Evolutionary conservation across 2,888 invertebrate genomes (phyloP).

Genomic region (Leucoptera coffeella): DNA sequence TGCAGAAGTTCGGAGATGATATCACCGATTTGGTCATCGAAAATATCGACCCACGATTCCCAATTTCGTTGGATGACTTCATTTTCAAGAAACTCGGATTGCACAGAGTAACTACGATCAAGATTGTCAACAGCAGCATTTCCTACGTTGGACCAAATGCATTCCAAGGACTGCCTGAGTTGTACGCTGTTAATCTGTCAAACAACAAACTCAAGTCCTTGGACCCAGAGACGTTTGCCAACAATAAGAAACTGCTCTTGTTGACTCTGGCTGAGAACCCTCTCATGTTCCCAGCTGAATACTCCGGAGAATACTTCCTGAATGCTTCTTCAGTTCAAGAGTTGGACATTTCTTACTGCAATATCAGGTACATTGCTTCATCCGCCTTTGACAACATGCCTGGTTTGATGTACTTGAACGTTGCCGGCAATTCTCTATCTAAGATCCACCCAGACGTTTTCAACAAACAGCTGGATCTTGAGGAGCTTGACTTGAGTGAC

Average conservation of each 20-base stretch:
- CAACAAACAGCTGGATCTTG: slow-evolving; percentile 56
- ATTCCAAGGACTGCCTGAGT: slow-evolving; percentile 60
- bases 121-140: slow-evolving; percentile 65
- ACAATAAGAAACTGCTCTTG: slow-evolving; percentile 58
- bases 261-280: slow-evolving; percentile 64
- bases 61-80: slow-evolving; percentile 53
- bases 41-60: slow-evolving; percentile 52
- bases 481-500: slow-evolving; percentile 67
- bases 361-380: slow-evolving; percentile 57
- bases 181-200: slow-evolving; percentile 64
- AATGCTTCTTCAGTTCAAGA: slow-evolving; percentile 62
- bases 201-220: slow-evolving; percentile 61
- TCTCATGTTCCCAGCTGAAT: slow-evolving; percentile 37
- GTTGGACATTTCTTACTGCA: slow-evolving; percentile 65
- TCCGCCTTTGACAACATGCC: slow-evolving; percentile 59
- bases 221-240: slow-evolving; percentile 64
- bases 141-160: slow-evolving; percentile 60
- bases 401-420: slow-evolving; percentile 60
- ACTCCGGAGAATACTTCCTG: slow-evolving; percentile 41
- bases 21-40: slow-evolving; percentile 63
- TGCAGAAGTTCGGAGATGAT: slow-evolving; percentile 60
- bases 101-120: slow-evolving; percentile 59
- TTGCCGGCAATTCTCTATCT: slow-evolving; percentile 61
- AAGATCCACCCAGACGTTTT: slow-evolving; percentile 57
- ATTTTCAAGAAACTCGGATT: slow-evolving; percentile 60